Evolutionary conservation across 2,113 vertebrate genomes (phyloP).

Genomic region (Cyanoramphus novaezelandiae): DNA sequence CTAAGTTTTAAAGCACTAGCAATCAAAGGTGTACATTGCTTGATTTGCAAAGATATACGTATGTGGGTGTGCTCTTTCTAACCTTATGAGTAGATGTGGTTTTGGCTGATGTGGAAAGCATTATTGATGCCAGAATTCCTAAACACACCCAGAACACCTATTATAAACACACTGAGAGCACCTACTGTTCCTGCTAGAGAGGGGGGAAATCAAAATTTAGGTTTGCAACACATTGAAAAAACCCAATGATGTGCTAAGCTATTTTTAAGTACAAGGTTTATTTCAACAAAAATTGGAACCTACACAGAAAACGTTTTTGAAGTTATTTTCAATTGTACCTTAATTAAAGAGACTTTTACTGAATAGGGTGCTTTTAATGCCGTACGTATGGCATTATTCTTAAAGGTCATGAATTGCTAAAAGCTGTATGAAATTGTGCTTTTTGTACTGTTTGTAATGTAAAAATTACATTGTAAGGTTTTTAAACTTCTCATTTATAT

Average conservation of each 20-base stretch:
- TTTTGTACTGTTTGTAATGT: neutral
- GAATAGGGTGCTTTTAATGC: neutral
- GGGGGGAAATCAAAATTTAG: neutral
- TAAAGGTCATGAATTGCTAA: neutral
- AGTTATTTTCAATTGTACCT: neutral
- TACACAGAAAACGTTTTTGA: neutral
- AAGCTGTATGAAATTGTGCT: neutral
- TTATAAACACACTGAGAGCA: neutral
- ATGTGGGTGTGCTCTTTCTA: conserved; percentile 9
- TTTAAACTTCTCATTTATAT: neutral
- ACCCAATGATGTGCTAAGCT: neutral
- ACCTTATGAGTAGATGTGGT: neutral
- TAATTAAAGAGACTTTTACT: neutral
- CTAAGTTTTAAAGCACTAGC: neutral
- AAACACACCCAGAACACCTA: neutral
- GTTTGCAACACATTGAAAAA: neutral
- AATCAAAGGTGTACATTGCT: neutral
- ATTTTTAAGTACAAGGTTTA: neutral
- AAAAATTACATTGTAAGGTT: neutral
- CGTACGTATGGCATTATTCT: neutral
- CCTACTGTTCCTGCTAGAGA: neutral
- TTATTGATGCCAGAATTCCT: neutral
- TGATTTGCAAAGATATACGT: neutral
- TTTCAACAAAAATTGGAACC: neutral
- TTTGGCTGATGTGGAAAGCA: neutral